Percentiles rank a stretch among this genome's conserved stretches.
phyloP scores from a whole-genome alignment of 2,113 vertebrate species.

The Myotis brandtii region DNA sequence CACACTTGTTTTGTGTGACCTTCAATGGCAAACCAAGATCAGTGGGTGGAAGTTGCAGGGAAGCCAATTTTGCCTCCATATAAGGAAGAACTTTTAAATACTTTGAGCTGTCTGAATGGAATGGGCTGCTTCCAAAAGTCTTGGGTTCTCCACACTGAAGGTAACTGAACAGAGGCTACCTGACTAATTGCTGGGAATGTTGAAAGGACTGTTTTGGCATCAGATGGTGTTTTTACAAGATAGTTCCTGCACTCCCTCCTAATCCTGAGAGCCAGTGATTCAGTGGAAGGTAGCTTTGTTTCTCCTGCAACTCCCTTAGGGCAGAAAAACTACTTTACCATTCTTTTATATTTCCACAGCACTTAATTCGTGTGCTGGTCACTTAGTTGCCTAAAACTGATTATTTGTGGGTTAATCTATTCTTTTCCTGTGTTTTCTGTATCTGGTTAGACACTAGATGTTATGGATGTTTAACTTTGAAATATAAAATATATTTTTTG shows the following conservation, averaged over 20 bases:
- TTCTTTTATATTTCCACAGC: background rate
- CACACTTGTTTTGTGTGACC: constrained; percentile 65
- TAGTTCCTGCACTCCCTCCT: constrained; percentile 52
- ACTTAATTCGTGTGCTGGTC: constrained; percentile 35
- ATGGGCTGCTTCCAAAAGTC: constrained; percentile 55
- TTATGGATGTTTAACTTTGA: constrained; percentile 11
- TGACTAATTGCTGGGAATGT: constrained; percentile 42
- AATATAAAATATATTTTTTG: constrained; percentile 23
- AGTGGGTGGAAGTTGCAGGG: constrained; percentile 72
- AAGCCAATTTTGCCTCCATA: constrained; percentile 72
- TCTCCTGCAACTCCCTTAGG: constrained; percentile 4
- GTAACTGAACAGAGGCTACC: constrained; percentile 53
- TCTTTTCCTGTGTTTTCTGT: constrained; percentile 43
- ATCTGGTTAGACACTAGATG: background rate
- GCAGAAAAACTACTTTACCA: constrained; percentile 22
- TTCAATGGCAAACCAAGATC: constrained; percentile 54
- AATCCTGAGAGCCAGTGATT: constrained; percentile 43
- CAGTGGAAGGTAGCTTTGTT: background rate
- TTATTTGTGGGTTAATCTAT: constrained; percentile 34
- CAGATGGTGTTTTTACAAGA: constrained; percentile 43
- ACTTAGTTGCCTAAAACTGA: constrained; percentile 26
- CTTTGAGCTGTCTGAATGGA: constrained; percentile 58
- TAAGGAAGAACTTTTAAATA: constrained; percentile 76
- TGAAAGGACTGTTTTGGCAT: constrained; percentile 53
- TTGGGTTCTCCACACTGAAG: constrained; percentile 46